A percentile compares a stretch with the other conserved stretches of the same genome.
Evolutionary conservation across 2,888 invertebrate species (phyloP).

Genomic region (Euzophera pinguis): DNA sequence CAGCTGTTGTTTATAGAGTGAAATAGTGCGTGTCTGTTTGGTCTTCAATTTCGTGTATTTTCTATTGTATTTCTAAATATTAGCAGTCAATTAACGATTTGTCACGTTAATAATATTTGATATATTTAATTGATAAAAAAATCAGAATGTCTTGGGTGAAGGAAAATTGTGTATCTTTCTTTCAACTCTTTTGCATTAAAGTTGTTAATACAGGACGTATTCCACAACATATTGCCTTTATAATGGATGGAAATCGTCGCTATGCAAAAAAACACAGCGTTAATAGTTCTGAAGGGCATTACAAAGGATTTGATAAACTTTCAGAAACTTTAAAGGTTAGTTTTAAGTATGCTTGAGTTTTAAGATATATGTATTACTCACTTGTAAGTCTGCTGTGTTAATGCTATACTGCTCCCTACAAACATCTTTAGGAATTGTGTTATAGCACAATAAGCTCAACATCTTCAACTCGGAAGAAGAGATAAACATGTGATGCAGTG

Average conservation of each 20-base stretch:
- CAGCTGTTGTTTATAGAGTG: too few relatives aligned
- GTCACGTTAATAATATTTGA: too few relatives aligned
- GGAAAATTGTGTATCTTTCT: conserved; percentile 85
- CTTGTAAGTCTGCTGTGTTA: not conserved
- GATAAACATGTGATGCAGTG: too few relatives aligned
- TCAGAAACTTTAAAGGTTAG: conserved; percentile 87
- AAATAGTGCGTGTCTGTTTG: too few relatives aligned
- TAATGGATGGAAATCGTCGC: conserved; percentile 99
- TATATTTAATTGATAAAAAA: not conserved
- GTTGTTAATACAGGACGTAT: conserved; percentile 90
- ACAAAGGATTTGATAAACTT: conserved; percentile 89
- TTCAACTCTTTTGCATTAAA: conserved; percentile 84
- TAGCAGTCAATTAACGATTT: too few relatives aligned
- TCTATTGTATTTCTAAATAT: too few relatives aligned
- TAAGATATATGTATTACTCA: too few relatives aligned
- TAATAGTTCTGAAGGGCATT: conserved; percentile 89
- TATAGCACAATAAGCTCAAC: too few relatives aligned
- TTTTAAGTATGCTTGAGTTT: too few relatives aligned
- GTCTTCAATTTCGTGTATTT: too few relatives aligned
- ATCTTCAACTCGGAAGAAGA: too few relatives aligned
- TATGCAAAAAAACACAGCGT: conserved; percentile 91
- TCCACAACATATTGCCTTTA: conserved; percentile 96
- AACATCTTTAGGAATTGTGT: too few relatives aligned
- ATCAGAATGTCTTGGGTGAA: conserved; percentile 84
- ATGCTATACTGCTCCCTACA: not conserved